phyloP scores from a whole-genome alignment of 2,113 vertebrate genomes.

The Vireo altiloquus region DNA sequence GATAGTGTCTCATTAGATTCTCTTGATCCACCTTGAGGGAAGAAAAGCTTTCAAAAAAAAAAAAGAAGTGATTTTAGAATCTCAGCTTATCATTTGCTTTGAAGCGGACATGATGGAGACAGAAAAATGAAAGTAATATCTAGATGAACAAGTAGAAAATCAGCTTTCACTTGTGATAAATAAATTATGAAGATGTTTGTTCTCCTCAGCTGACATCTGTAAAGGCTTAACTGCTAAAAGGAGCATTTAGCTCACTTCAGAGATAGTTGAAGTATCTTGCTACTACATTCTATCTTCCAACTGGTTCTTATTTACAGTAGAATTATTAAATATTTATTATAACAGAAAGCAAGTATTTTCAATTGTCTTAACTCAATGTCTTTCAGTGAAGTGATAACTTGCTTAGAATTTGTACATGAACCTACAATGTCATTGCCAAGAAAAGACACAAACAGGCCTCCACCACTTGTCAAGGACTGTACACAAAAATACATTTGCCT shows the following conservation, averaged over 20 bases:
- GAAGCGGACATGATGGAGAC: neutral
- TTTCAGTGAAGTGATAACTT: neutral
- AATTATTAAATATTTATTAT: conserved; percentile 20
- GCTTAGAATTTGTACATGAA: neutral
- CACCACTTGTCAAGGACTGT: neutral
- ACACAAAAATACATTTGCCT: neutral
- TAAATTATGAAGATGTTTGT: conserved; percentile 45
- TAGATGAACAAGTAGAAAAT: neutral
- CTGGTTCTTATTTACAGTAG: conserved; percentile 8
- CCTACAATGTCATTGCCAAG: neutral
- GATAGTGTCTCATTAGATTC: neutral
- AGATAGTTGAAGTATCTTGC: neutral
- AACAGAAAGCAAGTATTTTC: neutral
- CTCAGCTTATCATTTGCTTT: neutral
- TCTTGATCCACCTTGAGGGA: neutral
- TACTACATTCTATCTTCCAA: neutral
- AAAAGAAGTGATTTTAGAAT: neutral
- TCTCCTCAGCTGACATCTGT: conserved; percentile 31
- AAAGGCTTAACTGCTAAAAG: neutral
- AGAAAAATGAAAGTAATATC: neutral
- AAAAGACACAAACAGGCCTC: neutral
- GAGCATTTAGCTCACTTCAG: neutral
- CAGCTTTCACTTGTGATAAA: conserved; percentile 35
- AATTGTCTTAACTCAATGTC: neutral
- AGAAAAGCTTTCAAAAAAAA: neutral